Evolutionary conservation across 1,140 invertebrate species (phyloP), one percentile per base, ranked within the genome.

Genomic region (Drosophila arizonae): DNA sequence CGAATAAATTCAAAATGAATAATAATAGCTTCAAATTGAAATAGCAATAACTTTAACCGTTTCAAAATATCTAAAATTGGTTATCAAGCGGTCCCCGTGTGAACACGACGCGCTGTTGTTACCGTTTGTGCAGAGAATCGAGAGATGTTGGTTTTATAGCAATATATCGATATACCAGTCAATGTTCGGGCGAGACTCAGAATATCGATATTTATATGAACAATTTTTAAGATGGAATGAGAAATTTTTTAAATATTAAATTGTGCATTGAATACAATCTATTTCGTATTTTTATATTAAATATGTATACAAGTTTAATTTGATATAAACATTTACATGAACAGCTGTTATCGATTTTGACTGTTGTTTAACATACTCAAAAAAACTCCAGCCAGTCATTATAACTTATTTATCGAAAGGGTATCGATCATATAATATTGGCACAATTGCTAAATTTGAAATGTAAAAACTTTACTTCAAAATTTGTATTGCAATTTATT

Each of bases 21-120:
- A 41, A 67, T 36, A 54, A 60, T n/a, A 60, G 41, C 54, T 43
- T 24, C 17, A 54, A 67, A 43, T 57, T 54, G 48, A 55, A 51
- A 30, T 72, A 15, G 50, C 66, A 51, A 41, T 10, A 52, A 51
- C 39, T 66, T 58, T n/a, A 28, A 36, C 36, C 52, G 62, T 60
- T 72, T 72, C 64, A 72, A 67, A 67, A 72, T 65, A 24, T 61
- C 41, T 55, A 17, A 28, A 54, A 26, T 54, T 39, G 50, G 64
- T 57, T 67, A 62, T 54, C 30, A 72, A 28, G 63, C 69, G 70
- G 64, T 55, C 56, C 60, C 56, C 70, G 70, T 68, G 64, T 55
- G 70, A 55, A 72, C 70, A 33, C 70, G 70, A 72, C 70, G 64
- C 70, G 56, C 64, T 68, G 55, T 68, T 72, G 68, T 64, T 64